A percentile compares a stretch with the other conserved stretches of the same genome.
Conservation (phyloP, 2,888 invertebrate species). For the Deladenus siricidicola region DNA sequence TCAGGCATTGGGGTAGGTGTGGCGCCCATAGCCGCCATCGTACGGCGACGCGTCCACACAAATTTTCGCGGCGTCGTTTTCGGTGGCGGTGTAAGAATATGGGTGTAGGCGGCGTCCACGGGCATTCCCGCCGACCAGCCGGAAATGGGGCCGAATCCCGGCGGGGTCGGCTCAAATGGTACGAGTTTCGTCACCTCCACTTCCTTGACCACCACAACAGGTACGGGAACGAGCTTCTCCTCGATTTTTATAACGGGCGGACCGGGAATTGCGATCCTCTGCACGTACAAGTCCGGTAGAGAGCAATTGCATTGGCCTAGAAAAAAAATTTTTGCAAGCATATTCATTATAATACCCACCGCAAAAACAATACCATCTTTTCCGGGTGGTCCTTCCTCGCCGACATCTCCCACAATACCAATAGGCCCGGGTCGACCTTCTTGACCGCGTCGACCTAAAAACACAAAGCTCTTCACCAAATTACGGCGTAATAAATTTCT, state of each 20-base stretch:
- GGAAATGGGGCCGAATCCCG: slow-evolving; percentile 45
- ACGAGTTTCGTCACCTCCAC: slow-evolving; percentile 45
- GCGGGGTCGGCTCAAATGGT: slow-evolving; percentile 53
- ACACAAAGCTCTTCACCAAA: not conserved
- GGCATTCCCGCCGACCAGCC: slow-evolving; percentile 52
- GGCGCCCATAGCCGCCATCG: slow-evolving; percentile 19
- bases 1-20: slow-evolving; percentile 22
- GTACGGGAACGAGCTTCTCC: slow-evolving; percentile 50
- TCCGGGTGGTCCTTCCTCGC: slow-evolving; percentile 34
- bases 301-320: slow-evolving; percentile 48
- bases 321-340: not conserved
- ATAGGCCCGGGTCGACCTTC: slow-evolving; percentile 20
- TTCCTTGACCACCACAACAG: slow-evolving; percentile 52
- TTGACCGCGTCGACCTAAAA: slow-evolving; percentile 11
- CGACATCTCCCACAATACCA: slow-evolving; percentile 38
- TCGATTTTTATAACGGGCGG: slow-evolving; percentile 49
- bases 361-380: slow-evolving; percentile 22
- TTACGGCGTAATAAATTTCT: slow-evolving; percentile 20
- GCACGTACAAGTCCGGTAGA: slow-evolving; percentile 50
- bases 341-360: too few relatives aligned
- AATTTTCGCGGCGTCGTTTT: slow-evolving; percentile 5
- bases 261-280: slow-evolving; percentile 45
- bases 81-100: slow-evolving; percentile 7
- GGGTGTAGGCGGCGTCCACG: slow-evolving; percentile 33
- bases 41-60: slow-evolving; percentile 25